Evolutionary conservation across 2,113 vertebrate genomes (phyloP).

Genomic region (Oplegnathus fasciatus): DNA sequence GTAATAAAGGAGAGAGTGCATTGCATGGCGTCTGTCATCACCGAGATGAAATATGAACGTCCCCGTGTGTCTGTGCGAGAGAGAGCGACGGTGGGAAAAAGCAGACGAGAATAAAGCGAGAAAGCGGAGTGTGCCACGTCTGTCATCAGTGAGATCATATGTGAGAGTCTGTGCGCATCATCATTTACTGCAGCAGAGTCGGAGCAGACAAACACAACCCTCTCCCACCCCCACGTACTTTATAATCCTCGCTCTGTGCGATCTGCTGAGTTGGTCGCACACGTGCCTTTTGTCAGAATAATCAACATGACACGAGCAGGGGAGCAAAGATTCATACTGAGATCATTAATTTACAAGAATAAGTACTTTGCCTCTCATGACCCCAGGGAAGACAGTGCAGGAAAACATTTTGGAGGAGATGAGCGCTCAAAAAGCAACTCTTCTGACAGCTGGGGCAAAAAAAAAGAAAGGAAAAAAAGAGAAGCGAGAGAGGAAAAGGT

Average conservation of each 20-base stretch:
- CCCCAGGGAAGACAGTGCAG: conserved; percentile 6
- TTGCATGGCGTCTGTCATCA: conserved; percentile 17
- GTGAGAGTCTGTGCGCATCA: conserved; percentile 30
- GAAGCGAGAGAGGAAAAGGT: conserved; percentile 30
- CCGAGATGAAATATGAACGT: conserved; percentile 33
- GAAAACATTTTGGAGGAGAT: conserved; percentile 29
- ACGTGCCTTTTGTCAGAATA: conserved; percentile 40
- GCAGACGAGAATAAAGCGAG: conserved; percentile 28
- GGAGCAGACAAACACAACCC: conserved; percentile 27
- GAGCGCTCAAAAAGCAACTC: conserved; percentile 1
- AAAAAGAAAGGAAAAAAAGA: not conserved
- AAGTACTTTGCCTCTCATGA: conserved; percentile 27
- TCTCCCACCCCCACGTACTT: conserved; percentile 3
- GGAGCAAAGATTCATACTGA: conserved; percentile 19
- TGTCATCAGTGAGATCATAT: conserved; percentile 21
- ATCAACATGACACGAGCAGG: conserved; percentile 36
- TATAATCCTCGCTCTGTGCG: conserved; percentile 6
- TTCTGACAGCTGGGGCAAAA: conserved; percentile 36
- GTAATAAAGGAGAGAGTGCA: conserved; percentile 24
- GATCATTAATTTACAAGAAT: conserved; percentile 52
- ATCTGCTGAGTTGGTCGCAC: conserved; percentile 29
- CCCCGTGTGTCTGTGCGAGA: not conserved
- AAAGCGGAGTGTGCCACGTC: conserved; percentile 17
- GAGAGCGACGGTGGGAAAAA: not conserved
- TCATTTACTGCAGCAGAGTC: not conserved